Evolutionary conservation across 2,113 vertebrate genomes (phyloP).

Genomic region (Chauna torquata): DNA sequence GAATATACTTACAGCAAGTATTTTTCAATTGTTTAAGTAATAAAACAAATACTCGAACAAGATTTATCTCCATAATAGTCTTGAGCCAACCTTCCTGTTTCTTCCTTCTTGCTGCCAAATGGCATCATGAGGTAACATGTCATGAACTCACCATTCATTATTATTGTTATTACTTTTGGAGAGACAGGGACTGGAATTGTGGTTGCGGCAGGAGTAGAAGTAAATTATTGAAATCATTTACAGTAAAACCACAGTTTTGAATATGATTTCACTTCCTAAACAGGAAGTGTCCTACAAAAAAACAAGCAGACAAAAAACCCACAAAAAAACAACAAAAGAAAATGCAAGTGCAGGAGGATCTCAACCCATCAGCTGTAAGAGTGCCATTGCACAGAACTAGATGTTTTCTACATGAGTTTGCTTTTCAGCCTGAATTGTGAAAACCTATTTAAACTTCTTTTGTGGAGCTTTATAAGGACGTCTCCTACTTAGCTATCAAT

Average conservation of each 20-base stretch:
- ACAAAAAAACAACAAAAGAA: conserved; percentile 8
- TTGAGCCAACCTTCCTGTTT: conserved; percentile 21
- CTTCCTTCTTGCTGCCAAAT: conserved; percentile 15
- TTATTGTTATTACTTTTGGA: conserved; percentile 44
- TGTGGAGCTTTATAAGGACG: conserved; percentile 14
- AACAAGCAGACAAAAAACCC: too few species aligned
- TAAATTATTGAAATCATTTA: conserved; percentile 50
- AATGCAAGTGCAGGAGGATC: neutral
- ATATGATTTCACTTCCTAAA: conserved; percentile 48
- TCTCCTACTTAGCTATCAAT: conserved; percentile 47
- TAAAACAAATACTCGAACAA: neutral
- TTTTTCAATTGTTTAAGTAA: neutral
- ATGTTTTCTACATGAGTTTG: neutral
- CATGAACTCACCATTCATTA: conserved; percentile 23
- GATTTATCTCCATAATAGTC: neutral
- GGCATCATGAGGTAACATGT: neutral
- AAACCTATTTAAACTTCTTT: conserved; percentile 39
- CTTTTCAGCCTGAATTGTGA: neutral
- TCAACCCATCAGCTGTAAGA: neutral
- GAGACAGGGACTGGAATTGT: neutral
- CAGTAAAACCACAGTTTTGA: conserved; percentile 47
- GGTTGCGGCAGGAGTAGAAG: conserved; percentile 47
- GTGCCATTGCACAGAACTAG: neutral
- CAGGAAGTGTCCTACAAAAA: conserved; percentile 5
- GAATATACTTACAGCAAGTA: neutral